Evolutionary conservation across 1,140 invertebrate species (phyloP).

Genomic region (Himalopsyche phryganea): DNA sequence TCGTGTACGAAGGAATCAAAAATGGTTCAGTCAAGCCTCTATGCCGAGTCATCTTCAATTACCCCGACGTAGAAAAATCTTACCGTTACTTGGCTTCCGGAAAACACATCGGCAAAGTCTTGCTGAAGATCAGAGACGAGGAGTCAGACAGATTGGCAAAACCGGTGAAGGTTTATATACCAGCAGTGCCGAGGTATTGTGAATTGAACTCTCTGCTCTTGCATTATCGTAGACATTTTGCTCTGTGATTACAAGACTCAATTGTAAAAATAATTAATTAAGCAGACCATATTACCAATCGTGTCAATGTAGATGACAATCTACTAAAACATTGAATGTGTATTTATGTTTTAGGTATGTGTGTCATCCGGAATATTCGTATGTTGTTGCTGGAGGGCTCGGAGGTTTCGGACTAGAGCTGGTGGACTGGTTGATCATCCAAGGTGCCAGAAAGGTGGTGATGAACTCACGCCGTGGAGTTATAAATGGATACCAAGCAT

Average conservation of each 20-base stretch:
- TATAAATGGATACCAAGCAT: constrained; percentile 74
- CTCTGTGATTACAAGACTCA: too few species aligned
- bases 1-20: constrained; percentile 62
- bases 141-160: constrained; percentile 40
- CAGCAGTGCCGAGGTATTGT: constrained; percentile 49
- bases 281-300: too few species aligned
- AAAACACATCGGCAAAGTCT: constrained; percentile 85
- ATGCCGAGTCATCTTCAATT: constrained; percentile 57
- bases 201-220: too few species aligned
- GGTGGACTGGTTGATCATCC: constrained; percentile 77
- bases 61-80: constrained; percentile 61
- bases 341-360: constrained; percentile 39
- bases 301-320: too few species aligned
- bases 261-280: too few species aligned
- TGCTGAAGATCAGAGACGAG: constrained; percentile 65
- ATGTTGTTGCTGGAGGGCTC: constrained; percentile 69
- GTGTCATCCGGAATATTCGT: constrained; percentile 48
- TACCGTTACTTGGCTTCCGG: constrained; percentile 78
- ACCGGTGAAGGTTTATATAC: constrained; percentile 39
- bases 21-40: constrained; percentile 64
- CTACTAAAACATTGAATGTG: too few species aligned
- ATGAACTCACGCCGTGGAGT: constrained; percentile 78
- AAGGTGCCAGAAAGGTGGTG: constrained; percentile 75
- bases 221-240: too few species aligned
- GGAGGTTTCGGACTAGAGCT: constrained; percentile 92